Percentiles rank a stretch among this genome's conserved stretches.
Conservation (phyloP, 2,888 invertebrate species). For the Sarcophaga carnaria region DNA sequence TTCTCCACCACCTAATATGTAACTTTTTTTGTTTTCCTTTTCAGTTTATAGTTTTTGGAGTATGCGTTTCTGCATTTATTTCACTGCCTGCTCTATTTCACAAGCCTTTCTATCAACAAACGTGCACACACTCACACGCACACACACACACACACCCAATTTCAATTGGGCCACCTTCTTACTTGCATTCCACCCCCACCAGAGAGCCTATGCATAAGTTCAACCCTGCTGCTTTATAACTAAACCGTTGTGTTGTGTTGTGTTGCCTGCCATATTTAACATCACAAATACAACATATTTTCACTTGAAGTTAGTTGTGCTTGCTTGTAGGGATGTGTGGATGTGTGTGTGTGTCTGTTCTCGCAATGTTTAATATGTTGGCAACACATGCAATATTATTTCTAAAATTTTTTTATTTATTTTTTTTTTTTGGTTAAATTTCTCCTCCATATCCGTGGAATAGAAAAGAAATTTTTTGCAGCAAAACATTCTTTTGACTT, state of each 20-base stretch:
- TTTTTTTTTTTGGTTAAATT: too few species aligned
- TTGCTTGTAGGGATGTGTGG: not conserved
- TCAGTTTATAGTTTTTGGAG: slow-evolving; percentile 42
- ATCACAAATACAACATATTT: slow-evolving; percentile 42
- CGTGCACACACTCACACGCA: not conserved
- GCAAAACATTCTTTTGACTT: slow-evolving; percentile 38
- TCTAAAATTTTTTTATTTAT: too few species aligned
- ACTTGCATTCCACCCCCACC: slow-evolving; percentile 17
- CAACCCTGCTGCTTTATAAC: too few species aligned
- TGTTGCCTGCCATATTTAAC: slow-evolving; percentile 59
- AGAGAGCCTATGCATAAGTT: slow-evolving; percentile 2
- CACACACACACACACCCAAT: not conserved
- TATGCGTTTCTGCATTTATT: slow-evolving; percentile 62
- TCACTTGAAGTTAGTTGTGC: not conserved
- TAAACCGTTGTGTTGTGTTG: too few species aligned
- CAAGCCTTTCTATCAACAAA: not conserved
- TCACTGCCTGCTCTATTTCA: slow-evolving; percentile 5
- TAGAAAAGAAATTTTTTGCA: not conserved
- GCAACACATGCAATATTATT: slow-evolving; percentile 2
- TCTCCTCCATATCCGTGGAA: not conserved
- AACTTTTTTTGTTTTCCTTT: slow-evolving; percentile 21
- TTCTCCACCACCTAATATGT: slow-evolving; percentile 60
- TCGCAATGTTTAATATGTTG: not conserved
- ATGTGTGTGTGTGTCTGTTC: not conserved
- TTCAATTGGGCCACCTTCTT: too few species aligned